A percentile compares a stretch with the other conserved stretches of the same genome.
phyloP scores from a whole-genome alignment of 1,140 invertebrate genomes.

The Grapholita molesta region DNA sequence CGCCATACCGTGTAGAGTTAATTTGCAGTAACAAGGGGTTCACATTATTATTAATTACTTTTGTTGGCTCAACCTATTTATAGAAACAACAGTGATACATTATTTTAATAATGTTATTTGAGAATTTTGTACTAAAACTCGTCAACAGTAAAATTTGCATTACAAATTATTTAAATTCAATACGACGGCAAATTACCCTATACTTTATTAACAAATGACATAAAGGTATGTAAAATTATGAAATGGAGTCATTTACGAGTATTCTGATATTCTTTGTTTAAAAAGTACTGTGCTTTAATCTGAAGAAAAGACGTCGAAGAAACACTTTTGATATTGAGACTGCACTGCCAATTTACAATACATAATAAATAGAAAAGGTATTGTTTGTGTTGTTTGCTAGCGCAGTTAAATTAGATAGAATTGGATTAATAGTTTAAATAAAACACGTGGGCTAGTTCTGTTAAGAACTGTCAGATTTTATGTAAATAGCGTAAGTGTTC shows the following conservation, averaged over 20 bases:
- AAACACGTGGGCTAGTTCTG: no score
- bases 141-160: not conserved
- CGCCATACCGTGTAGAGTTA: not conserved
- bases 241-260: not conserved
- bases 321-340: no score
- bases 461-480: no score
- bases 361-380: no score
- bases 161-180: not conserved
- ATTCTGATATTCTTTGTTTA: not conserved
- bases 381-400: no score
- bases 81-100: constrained; percentile 23
- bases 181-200: not conserved
- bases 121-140: not conserved
- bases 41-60: constrained; percentile 7
- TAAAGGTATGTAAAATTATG: not conserved
- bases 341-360: no score
- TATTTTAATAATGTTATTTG: not conserved
- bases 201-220: not conserved
- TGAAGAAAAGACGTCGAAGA: not conserved
- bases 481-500: no score
- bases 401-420: no score
- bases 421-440: no score
- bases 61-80: not conserved
- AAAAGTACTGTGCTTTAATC: not conserved
- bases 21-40: constrained; percentile 25